These are phyloP conservation scores for Numenius arquata DNA, from an alignment of 2,113 vertebrate genomes.

Conservation along the genomic window DNA sequence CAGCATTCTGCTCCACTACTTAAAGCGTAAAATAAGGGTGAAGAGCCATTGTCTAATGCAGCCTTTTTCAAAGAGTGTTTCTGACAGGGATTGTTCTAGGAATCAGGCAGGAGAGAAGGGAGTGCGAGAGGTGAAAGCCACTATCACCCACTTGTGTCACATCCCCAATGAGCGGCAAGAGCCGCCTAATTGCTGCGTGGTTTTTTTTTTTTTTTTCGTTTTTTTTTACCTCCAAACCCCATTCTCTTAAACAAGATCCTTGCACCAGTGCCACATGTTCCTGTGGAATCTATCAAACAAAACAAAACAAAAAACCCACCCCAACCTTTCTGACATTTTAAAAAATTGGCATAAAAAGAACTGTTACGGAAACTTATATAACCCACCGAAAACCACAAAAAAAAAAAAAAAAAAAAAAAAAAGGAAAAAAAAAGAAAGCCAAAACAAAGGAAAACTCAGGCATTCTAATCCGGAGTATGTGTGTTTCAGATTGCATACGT, in stretches of 20 bases:
- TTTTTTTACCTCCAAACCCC: slow-evolving; percentile 62
- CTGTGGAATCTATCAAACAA: slow-evolving; percentile 81
- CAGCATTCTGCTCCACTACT: slow-evolving; percentile 92
- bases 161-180: slow-evolving; percentile 89
- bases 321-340: slow-evolving; percentile 75
- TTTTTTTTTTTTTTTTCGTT: not conserved
- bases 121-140: slow-evolving; percentile 92
- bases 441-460: slow-evolving; percentile 2
- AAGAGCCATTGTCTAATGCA: slow-evolving; percentile 94
- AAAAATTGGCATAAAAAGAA: slow-evolving; percentile 74
- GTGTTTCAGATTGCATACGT: not conserved
- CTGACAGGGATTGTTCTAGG: slow-evolving; percentile 94
- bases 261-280: slow-evolving; percentile 84
- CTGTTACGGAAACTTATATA: slow-evolving; percentile 56
- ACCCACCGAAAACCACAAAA: not conserved
- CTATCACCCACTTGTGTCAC: slow-evolving; percentile 93
- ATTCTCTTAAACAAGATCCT: slow-evolving; percentile 87
- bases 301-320: slow-evolving; percentile 68
- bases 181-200: slow-evolving; percentile 90
- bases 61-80: slow-evolving; percentile 94
- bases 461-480: not conserved
- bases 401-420: not conserved
- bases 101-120: slow-evolving; percentile 90
- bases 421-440: not conserved
- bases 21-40: slow-evolving; percentile 93